Conservation (phyloP, 2,888 invertebrate species). For the Conus canariensis region DNA sequence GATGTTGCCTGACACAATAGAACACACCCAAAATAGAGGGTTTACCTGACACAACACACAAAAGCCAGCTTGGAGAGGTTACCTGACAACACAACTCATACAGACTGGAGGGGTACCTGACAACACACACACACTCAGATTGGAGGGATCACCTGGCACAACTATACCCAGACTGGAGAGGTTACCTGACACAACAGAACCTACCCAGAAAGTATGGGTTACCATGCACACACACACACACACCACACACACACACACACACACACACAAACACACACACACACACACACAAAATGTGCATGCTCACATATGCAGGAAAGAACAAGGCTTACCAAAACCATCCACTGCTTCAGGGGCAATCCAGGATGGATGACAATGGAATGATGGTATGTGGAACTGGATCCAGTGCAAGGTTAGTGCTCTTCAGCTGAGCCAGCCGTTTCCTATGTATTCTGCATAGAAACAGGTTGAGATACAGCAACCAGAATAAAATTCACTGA, state of each 20-base stretch:
- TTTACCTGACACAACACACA: no score
- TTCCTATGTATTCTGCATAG: not conserved
- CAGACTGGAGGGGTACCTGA: not conserved
- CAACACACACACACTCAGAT: not conserved
- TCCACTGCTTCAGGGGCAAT: constrained; percentile 14
- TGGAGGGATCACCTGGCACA: no score
- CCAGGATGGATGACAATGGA: constrained; percentile 3
- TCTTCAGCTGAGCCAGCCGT: constrained; percentile 3
- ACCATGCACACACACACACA: not conserved
- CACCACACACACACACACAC: not conserved
- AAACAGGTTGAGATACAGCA: not conserved
- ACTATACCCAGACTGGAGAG: no score
- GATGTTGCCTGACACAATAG: no score
- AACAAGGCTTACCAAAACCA: not conserved
- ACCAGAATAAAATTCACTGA: no score
- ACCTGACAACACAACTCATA: constrained; percentile 18
- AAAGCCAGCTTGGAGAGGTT: not conserved
- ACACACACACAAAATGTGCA: not conserved
- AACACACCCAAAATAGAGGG: no score
- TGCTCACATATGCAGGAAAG: not conserved
- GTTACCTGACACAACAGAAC: no score
- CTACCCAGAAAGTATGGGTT: not conserved
- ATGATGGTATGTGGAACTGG: constrained; percentile 11
- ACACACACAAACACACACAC: not conserved
- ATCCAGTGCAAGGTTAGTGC: constrained; percentile 18